Evolutionary conservation across 2,888 invertebrate genomes (phyloP).

Genomic region (Nomada hirtipes): DNA sequence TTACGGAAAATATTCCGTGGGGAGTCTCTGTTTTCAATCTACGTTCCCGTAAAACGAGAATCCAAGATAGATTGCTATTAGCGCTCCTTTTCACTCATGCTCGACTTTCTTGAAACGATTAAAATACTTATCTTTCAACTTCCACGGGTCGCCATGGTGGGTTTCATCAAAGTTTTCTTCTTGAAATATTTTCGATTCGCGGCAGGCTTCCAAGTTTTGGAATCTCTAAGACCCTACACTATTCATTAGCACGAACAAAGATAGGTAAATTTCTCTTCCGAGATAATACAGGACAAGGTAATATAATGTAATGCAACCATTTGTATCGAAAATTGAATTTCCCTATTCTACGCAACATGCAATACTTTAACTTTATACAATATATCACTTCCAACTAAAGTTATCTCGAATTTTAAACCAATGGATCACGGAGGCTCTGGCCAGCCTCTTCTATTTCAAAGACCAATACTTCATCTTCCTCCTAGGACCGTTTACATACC

Average conservation of each 20-base stretch:
- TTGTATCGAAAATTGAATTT: too few species aligned
- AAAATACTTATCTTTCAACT: constrained; percentile 2
- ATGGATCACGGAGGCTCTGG: too few species aligned
- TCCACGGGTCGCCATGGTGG: too few species aligned
- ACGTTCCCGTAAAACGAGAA: background rate
- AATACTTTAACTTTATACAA: too few species aligned
- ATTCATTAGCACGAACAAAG: background rate
- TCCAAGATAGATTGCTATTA: background rate
- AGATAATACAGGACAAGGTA: background rate
- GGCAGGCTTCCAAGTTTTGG: background rate
- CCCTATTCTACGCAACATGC: too few species aligned
- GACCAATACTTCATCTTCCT: background rate
- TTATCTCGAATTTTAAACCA: too few species aligned
- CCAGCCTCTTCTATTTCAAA: too few species aligned
- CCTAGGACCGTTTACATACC: too few species aligned
- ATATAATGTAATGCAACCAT: too few species aligned
- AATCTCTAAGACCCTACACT: background rate
- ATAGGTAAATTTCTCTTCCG: background rate
- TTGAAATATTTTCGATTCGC: background rate
- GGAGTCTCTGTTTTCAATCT: constrained; percentile 9
- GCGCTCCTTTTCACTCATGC: background rate
- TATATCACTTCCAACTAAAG: too few species aligned
- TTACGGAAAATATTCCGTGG: constrained; percentile 17
- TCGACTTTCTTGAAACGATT: constrained; percentile 12
- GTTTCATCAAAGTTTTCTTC: constrained; percentile 4